Percentiles rank a stretch among this genome's conserved stretches.
These are phyloP conservation scores for Amniataba percoides DNA, from an alignment of 2,797 vertebrate genomes.

Conservation along the genomic window DNA sequence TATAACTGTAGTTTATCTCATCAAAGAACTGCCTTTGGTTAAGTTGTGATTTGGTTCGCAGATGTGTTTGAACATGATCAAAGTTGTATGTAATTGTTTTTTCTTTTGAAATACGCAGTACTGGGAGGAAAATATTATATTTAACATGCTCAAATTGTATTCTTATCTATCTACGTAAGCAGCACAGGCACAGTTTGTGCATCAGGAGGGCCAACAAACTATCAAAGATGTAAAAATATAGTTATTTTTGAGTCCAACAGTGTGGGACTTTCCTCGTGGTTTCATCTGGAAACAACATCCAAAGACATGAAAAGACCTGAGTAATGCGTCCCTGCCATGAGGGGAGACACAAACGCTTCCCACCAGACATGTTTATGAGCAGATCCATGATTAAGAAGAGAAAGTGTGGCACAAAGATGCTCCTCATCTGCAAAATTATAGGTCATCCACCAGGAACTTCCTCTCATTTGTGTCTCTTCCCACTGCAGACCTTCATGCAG, in stretches of 20 bases:
- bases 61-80: background rate
- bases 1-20: background rate
- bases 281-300: constrained; percentile 60
- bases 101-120: background rate
- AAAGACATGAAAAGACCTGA: constrained; percentile 55
- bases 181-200: background rate
- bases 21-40: background rate
- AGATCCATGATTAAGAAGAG: constrained; percentile 53
- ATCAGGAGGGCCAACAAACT: background rate
- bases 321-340: constrained; percentile 44
- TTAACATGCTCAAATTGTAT: background rate
- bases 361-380: constrained; percentile 59
- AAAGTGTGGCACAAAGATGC: constrained; percentile 44
- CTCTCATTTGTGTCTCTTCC: constrained; percentile 44
- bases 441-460: constrained; percentile 28
- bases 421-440: constrained; percentile 54
- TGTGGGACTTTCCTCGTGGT: constrained; percentile 19
- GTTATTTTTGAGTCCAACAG: constrained; percentile 32
- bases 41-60: background rate
- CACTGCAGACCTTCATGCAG: constrained; percentile 10
- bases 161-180: background rate
- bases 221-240: constrained; percentile 3
- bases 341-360: constrained; percentile 34
- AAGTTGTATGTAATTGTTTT: background rate
- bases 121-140: background rate